Evolutionary conservation across 2,888 invertebrate species (phyloP).

Genomic region (Drosophila fulvimacula): DNA sequence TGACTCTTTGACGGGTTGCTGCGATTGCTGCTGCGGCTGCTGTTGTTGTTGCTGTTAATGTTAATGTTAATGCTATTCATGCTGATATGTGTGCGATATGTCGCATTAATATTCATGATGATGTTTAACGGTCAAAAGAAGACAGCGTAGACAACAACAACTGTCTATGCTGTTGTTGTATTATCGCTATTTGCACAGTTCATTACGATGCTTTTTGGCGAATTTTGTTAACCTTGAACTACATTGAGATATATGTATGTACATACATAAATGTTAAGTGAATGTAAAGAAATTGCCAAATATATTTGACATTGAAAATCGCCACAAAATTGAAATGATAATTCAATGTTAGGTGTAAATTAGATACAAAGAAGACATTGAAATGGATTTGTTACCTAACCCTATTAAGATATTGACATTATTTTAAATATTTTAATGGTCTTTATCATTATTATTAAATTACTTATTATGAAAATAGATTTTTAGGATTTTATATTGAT

Average conservation of each 20-base stretch:
- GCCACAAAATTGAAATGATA: background rate
- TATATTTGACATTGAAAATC: constrained; percentile 40
- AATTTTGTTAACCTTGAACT: constrained; percentile 75
- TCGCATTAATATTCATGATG: constrained; percentile 76
- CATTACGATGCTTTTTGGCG: constrained; percentile 66
- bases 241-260: constrained; percentile 43
- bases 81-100: constrained; percentile 46
- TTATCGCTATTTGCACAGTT: constrained; percentile 60
- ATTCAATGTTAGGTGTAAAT: background rate
- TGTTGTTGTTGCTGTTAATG: constrained; percentile 45
- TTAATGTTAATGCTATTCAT: constrained; percentile 33
- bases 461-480: no score
- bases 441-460: background rate
- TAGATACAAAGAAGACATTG: background rate
- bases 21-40: constrained; percentile 7
- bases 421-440: background rate
- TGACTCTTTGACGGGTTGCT: constrained; percentile 67
- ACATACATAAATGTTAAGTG: background rate
- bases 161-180: constrained; percentile 16
- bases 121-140: constrained; percentile 45
- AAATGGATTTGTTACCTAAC: background rate
- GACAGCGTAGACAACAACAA: no score
- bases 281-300: constrained; percentile 46
- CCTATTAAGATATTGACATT: background rate
- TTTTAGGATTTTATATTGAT: no score